These are phyloP conservation scores for Sphaerodactylus townsendi DNA, from an alignment of 2,113 vertebrate genomes.

Conservation along the genomic window DNA sequence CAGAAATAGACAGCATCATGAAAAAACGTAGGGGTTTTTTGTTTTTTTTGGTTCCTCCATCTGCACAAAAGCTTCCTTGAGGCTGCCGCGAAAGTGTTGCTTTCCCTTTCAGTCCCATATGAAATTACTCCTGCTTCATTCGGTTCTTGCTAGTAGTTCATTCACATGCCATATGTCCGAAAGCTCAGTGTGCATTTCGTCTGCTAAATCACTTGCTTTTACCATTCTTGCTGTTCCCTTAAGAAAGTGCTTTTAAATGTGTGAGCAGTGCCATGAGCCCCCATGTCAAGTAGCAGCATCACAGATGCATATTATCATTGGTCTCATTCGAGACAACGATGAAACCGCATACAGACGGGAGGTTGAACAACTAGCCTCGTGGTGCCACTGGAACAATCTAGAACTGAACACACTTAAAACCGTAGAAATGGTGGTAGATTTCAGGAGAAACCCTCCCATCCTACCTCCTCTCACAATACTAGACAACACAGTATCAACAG, in stretches of 20 bases:
- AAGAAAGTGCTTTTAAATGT: background rate
- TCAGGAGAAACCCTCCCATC: too few relatives aligned
- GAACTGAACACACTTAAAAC: too few relatives aligned
- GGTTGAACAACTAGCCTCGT: too few relatives aligned
- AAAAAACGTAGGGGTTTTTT: background rate
- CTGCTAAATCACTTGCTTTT: background rate
- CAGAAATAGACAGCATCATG: background rate
- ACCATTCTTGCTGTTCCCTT: background rate
- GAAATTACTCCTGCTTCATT: background rate
- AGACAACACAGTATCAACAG: too few relatives aligned
- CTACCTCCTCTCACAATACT: too few relatives aligned
- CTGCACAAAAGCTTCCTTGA: background rate
- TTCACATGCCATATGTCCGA: constrained; percentile 11
- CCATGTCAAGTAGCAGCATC: background rate
- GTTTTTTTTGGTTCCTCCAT: constrained; percentile 15
- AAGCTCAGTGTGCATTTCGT: background rate
- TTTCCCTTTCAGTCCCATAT: constrained; percentile 12
- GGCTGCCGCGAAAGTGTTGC: background rate
- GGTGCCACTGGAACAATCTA: too few relatives aligned
- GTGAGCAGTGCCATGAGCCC: background rate
- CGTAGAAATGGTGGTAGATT: too few relatives aligned
- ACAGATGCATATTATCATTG: background rate
- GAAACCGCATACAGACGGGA: too few relatives aligned
- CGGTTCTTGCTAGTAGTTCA: constrained; percentile 14
- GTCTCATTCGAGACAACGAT: too few relatives aligned